Percentiles rank a stretch among this genome's conserved stretches.
phyloP scores from a whole-genome alignment of 2,888 invertebrate genomes.

The Lampropteryx suffumata region DNA sequence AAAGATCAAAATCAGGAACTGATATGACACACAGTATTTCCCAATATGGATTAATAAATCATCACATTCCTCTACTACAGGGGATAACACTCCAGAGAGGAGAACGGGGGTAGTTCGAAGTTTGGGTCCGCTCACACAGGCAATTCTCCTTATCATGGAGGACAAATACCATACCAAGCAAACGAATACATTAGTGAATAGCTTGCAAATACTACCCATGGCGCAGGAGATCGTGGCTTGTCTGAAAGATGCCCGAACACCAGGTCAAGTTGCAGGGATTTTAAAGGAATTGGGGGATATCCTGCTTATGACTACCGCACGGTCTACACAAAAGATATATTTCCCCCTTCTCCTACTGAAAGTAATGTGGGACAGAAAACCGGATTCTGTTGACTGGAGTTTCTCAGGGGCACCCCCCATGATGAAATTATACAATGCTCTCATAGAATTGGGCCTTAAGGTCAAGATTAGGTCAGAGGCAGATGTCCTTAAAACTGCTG shows the following conservation, averaged over 20 bases:
- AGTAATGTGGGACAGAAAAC: neutral
- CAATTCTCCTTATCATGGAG: too few species aligned
- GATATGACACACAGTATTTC: too few species aligned
- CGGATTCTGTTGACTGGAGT: neutral
- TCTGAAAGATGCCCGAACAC: neutral
- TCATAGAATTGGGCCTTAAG: neutral
- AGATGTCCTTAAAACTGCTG: neutral
- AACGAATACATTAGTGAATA: neutral
- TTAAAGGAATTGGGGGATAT: constrained; percentile 1
- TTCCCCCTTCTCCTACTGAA: too few species aligned
- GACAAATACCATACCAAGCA: too few species aligned
- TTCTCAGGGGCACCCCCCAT: neutral
- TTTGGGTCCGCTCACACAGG: too few species aligned
- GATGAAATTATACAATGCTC: neutral
- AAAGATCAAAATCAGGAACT: too few species aligned
- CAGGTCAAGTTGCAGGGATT: neutral
- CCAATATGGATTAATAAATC: too few species aligned
- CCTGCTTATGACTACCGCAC: neutral
- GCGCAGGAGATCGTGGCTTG: neutral
- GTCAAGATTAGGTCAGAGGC: neutral
- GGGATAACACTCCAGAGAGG: too few species aligned
- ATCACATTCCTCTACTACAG: too few species aligned
- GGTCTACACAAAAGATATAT: too few species aligned
- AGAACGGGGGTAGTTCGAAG: too few species aligned
- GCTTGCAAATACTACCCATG: neutral